These are phyloP conservation scores for Noctua fimbriata DNA, from an alignment of 2,888 invertebrate species.

Conservation along the genomic window DNA sequence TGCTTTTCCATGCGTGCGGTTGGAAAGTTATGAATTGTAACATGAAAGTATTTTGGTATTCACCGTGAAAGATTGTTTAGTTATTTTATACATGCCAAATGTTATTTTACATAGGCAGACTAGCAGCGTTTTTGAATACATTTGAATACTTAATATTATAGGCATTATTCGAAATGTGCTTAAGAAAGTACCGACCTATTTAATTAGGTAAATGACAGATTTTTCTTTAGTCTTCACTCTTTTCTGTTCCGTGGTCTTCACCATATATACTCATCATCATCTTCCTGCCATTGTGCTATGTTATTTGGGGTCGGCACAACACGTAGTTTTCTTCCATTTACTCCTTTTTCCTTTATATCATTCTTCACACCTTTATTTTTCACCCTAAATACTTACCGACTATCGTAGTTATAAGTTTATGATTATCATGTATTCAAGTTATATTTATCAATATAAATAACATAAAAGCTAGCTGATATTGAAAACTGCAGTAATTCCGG, in stretches of 20 bases:
- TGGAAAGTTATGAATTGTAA: conserved; percentile 24
- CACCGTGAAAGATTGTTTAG: neutral
- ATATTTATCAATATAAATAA: neutral
- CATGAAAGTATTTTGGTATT: conserved; percentile 9
- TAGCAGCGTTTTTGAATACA: neutral
- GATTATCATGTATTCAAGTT: neutral
- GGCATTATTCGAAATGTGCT: neutral
- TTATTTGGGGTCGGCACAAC: too few species aligned
- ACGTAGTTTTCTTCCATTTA: too few species aligned
- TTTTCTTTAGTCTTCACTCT: neutral
- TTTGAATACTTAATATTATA: neutral
- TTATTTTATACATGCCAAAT: neutral
- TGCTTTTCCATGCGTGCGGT: conserved; percentile 12
- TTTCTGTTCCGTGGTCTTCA: too few species aligned
- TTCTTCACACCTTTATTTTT: too few species aligned
- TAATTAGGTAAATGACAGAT: neutral
- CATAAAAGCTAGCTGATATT: neutral
- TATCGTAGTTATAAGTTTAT: neutral
- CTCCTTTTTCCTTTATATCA: too few species aligned
- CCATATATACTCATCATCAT: too few species aligned
- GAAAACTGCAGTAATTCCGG: neutral
- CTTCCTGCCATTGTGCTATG: too few species aligned
- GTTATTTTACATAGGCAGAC: neutral
- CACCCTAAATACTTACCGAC: too few species aligned
- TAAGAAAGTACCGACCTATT: neutral